Conservation (phyloP, 2,113 vertebrate genomes). For the Xiphorhynchus elegans region DNA sequence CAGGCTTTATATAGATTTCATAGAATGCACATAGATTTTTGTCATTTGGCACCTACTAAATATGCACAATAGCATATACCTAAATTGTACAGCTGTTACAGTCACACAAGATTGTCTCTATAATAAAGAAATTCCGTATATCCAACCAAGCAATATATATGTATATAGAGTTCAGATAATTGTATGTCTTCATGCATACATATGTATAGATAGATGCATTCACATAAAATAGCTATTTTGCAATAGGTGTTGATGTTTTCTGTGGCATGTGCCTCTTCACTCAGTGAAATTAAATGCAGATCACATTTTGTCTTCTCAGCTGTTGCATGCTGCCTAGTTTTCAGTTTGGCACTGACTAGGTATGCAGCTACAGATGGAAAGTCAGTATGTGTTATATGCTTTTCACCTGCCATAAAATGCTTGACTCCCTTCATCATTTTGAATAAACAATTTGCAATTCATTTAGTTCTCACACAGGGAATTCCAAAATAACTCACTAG, state of each 20-base stretch:
- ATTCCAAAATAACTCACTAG: constrained; percentile 20
- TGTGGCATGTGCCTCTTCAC: not conserved
- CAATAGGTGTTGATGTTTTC: not conserved
- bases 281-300: not conserved
- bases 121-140: not conserved
- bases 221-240: not conserved
- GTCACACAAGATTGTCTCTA: not conserved
- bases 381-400: not conserved
- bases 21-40: not conserved
- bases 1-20: not conserved
- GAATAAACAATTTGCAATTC: not conserved
- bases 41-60: not conserved
- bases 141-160: not conserved
- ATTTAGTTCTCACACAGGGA: not conserved
- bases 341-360: not conserved
- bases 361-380: not conserved
- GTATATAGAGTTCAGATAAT: too few relatives aligned
- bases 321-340: not conserved
- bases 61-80: not conserved
- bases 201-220: not conserved
- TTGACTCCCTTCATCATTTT: not conserved
- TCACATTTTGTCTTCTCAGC: not conserved
- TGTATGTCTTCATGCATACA: not conserved
- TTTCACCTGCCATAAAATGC: constrained; percentile 9
- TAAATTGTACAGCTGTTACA: not conserved